Evolutionary conservation across 2,113 vertebrate species (phyloP).

Genomic region (Varanus komodoensis): DNA sequence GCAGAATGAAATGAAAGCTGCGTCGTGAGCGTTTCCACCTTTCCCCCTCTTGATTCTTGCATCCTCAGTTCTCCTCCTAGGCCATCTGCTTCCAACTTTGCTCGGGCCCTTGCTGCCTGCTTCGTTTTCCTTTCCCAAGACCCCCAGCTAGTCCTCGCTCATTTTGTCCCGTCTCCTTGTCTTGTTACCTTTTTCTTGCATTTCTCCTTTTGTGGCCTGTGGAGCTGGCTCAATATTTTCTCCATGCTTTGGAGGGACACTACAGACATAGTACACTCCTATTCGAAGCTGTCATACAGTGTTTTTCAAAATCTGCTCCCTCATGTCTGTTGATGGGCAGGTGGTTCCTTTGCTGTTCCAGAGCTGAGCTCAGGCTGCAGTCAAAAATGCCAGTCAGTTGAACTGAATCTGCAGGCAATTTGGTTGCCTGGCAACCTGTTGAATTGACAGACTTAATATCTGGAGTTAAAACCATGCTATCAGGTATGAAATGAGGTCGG

Average conservation of each 20-base stretch:
- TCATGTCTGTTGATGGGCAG: not conserved
- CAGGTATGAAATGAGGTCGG: not conserved
- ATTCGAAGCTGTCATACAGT: not conserved
- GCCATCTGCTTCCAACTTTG: too few species aligned
- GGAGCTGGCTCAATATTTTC: not conserved
- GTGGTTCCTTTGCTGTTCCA: not conserved
- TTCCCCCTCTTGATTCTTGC: not conserved
- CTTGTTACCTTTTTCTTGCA: not conserved
- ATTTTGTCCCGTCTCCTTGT: not conserved
- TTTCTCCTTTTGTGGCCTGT: not conserved
- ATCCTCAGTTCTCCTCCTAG: not conserved
- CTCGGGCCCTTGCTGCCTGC: not conserved
- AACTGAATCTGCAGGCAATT: not conserved
- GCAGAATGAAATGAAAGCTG: slow-evolving; percentile 48
- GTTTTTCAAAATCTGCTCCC: not conserved
- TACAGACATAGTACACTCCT: not conserved
- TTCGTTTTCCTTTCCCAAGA: not conserved
- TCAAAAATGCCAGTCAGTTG: not conserved
- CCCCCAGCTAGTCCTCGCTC: not conserved
- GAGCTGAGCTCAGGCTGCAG: not conserved
- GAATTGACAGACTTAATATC: not conserved
- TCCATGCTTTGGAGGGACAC: not conserved
- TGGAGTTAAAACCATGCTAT: not conserved
- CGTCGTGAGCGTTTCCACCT: not conserved
- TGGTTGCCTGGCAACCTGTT: not conserved